Evolutionary conservation across 1,140 invertebrate species (phyloP).

Genomic region (Drosophila lini): DNA sequence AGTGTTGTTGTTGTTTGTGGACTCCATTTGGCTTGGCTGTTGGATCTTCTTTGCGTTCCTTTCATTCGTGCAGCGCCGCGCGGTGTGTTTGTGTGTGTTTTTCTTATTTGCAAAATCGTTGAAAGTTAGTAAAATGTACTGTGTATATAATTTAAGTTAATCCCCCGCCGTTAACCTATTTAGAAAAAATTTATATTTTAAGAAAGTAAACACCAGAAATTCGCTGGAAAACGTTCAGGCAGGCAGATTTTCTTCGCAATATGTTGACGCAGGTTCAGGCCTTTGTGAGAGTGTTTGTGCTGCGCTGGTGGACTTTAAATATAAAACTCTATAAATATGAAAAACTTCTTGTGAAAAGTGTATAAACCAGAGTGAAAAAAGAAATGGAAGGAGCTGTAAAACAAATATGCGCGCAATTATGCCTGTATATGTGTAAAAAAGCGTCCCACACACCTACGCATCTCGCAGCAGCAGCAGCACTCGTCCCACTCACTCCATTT

Average conservation of each 20-base stretch:
- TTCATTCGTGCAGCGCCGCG: constrained; percentile 80
- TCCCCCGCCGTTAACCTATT: not conserved
- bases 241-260: constrained; percentile 40
- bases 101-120: constrained; percentile 62
- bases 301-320: constrained; percentile 44
- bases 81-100: constrained; percentile 67
- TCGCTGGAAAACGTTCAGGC: constrained; percentile 18
- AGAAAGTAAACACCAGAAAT: not conserved
- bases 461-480: constrained; percentile 50
- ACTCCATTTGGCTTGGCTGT: constrained; percentile 73
- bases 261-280: constrained; percentile 74
- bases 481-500: constrained; percentile 17
- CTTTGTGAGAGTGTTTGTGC: constrained; percentile 39
- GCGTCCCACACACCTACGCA: constrained; percentile 51
- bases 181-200: not conserved
- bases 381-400: constrained; percentile 65
- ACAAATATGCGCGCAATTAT: constrained; percentile 74
- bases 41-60: constrained; percentile 62
- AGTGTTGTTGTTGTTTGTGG: constrained; percentile 48
- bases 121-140: constrained; percentile 8
- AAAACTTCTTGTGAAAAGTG: constrained; percentile 29
- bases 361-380: constrained; percentile 50
- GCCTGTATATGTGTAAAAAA: constrained; percentile 68
- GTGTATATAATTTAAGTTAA: not conserved
- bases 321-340: constrained; percentile 46